phyloP scores from a whole-genome alignment of 2,113 vertebrate genomes.

The Felis chaus region DNA sequence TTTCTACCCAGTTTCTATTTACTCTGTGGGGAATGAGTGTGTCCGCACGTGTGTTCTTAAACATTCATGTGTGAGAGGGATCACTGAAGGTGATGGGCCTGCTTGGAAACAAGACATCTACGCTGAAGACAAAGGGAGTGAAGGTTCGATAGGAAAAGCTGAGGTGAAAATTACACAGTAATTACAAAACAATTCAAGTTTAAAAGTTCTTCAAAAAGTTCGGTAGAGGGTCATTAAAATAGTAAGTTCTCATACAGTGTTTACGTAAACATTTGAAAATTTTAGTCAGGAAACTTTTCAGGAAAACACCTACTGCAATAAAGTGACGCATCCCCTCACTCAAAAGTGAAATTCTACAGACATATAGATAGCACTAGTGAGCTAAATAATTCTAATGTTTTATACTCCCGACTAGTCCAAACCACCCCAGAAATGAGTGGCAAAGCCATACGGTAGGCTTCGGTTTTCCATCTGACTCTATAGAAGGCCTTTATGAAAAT shows the following conservation, averaged over 20 bases:
- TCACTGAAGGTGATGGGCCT: neutral
- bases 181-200: constrained; percentile 34
- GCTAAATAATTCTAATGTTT: constrained; percentile 21
- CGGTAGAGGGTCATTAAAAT: neutral
- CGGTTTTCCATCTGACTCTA: neutral
- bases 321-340: neutral
- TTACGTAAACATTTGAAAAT: neutral
- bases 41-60: neutral
- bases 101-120: constrained; percentile 19
- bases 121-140: neutral
- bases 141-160: neutral
- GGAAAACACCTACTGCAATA: neutral
- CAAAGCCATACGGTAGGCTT: neutral
- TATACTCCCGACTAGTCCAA: neutral
- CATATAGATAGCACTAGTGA: neutral
- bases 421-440: neutral
- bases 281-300: constrained; percentile 19
- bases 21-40: neutral
- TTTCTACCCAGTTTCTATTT: neutral
- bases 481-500: constrained; percentile 29
- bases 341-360: constrained; percentile 33
- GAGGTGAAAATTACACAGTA: neutral
- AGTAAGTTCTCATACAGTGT: neutral
- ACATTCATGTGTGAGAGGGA: neutral
- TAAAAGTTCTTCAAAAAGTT: constrained; percentile 33